Evolutionary conservation across 2,797 vertebrate species (phyloP), one percentile per base, ranked within the genome.

Genomic region (Bradypodion pumilum): DNA sequence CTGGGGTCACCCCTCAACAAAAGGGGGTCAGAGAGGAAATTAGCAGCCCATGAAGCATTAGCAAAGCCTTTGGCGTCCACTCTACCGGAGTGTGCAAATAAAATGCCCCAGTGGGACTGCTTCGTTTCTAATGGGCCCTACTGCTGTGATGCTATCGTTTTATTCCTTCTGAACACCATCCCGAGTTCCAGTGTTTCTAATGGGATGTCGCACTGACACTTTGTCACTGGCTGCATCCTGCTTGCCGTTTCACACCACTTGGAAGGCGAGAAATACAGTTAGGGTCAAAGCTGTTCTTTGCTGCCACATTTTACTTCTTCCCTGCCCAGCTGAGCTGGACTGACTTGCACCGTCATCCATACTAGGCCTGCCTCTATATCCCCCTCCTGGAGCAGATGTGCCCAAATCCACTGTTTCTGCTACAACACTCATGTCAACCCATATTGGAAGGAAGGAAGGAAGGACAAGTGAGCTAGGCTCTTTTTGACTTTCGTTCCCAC

Each of bases 41-140:
- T 98, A 98, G 97, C 96, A 95, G 97, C 96, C 97, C 97, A 95
- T 98, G 97, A 98, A 97, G 96, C 91, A 91, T 96, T 96, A 96
- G 96, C 96, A 95, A 96, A 95, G 94, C 92, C 94, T 94, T 95
- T 96, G 95, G 95, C 85, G 94, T 96, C 96, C 95, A 94, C 95
- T 95, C 94, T 90, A 89, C 94, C 94, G 94, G 89, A 91, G 90
- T 96, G 96, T 97, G 96, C 95, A 97, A 97, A 97, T 97, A 97
- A 97, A 95, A 97, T 94, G 94, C 92, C 95, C 95, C 94, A 91
- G 85, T 37, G 91, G 94, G 94, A 94, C 87, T 83, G 49, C 81
- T 86, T 87, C 87, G 7, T 85, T 89, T 83, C 94, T 89, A 92
- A 94, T 90, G 92, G 94, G 94, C 94, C 92, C 93, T 86, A 80